phyloP scores from a whole-genome alignment of 2,888 invertebrate species.

The Drosophila trichaetosa region DNA sequence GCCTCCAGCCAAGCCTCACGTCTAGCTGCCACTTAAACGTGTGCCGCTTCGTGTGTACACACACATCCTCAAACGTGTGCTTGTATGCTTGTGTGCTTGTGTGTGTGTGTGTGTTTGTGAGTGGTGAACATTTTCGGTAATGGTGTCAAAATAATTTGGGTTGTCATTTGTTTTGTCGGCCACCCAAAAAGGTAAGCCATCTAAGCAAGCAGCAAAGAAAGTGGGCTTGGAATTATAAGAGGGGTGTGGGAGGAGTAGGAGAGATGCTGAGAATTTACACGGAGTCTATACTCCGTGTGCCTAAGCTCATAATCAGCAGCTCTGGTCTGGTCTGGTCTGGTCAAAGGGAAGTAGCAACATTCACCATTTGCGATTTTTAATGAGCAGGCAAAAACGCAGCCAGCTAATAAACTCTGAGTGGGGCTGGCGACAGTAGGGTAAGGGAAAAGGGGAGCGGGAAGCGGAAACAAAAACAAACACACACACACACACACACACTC shows the following conservation, averaged over 20 bases:
- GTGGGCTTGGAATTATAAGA: neutral
- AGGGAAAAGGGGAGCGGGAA: neutral
- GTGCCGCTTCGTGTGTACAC: neutral
- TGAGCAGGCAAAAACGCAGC: conserved; percentile 52
- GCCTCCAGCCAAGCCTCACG: conserved; percentile 31
- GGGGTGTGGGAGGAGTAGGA: neutral
- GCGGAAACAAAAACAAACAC: conserved; percentile 1
- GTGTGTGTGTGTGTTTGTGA: conserved; percentile 31
- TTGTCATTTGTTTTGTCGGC: conserved; percentile 70
- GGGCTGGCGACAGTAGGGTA: neutral
- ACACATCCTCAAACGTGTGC: neutral
- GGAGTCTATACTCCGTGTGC: conserved; percentile 2
- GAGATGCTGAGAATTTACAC: conserved; percentile 9
- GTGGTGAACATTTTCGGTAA: conserved; percentile 64
- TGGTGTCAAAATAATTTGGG: conserved; percentile 79
- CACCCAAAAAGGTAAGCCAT: conserved; percentile 58
- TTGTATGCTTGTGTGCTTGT: conserved; percentile 4
- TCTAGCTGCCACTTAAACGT: conserved; percentile 59
- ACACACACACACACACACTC: neutral
- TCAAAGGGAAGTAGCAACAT: conserved; percentile 24
- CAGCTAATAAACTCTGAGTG: conserved; percentile 55
- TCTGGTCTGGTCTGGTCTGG: conserved; percentile 12
- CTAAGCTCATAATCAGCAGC: conserved; percentile 58
- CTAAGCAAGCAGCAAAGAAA: conserved; percentile 19
- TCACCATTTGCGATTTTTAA: conserved; percentile 59